Percentiles rank a stretch among this genome's conserved stretches.
Evolutionary conservation across 2,888 invertebrate genomes (phyloP).

Genomic region (Teinopalpus imperialis): DNA sequence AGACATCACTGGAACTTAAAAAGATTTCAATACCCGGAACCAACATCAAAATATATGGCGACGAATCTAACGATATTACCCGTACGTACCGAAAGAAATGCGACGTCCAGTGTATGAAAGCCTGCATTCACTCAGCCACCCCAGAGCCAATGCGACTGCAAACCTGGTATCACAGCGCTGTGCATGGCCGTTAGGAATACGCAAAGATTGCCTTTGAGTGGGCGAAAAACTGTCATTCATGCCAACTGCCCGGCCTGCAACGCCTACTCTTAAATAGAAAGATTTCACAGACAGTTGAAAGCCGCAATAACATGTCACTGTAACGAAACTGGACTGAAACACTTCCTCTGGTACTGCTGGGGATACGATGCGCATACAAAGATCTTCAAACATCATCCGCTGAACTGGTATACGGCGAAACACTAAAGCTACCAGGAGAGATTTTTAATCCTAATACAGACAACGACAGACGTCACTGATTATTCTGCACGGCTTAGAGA

Average conservation of each 20-base stretch:
- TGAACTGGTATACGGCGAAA: conserved; percentile 36
- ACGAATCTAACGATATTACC: conserved; percentile 17
- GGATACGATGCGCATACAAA: conserved; percentile 28
- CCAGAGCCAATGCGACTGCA: conserved; percentile 20
- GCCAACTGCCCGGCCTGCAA: conserved; percentile 33
- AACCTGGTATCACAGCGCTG: conserved; percentile 25
- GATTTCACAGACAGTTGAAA: conserved; percentile 32
- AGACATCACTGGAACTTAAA: not conserved
- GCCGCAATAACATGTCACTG: conserved; percentile 26
- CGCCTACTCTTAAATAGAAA: conserved; percentile 35
- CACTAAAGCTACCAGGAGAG: conserved; percentile 32
- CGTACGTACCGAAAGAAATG: conserved; percentile 24
- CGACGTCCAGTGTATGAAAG: conserved; percentile 26
- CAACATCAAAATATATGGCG: not conserved
- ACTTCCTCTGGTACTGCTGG: conserved; percentile 31
- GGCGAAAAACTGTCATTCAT: conserved; percentile 22
- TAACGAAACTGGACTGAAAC: conserved; percentile 27
- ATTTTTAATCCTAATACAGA: conserved; percentile 22
- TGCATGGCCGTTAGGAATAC: conserved; percentile 29
- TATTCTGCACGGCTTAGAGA: conserved; percentile 23
- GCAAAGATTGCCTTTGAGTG: conserved; percentile 28
- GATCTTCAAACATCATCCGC: conserved; percentile 32
- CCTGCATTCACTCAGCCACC: conserved; percentile 31
- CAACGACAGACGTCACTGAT: conserved; percentile 21
- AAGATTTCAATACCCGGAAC: not conserved